Base-by-base conservation (phyloP, 1,140 invertebrate species). In the Aethina tumida region DNA sequence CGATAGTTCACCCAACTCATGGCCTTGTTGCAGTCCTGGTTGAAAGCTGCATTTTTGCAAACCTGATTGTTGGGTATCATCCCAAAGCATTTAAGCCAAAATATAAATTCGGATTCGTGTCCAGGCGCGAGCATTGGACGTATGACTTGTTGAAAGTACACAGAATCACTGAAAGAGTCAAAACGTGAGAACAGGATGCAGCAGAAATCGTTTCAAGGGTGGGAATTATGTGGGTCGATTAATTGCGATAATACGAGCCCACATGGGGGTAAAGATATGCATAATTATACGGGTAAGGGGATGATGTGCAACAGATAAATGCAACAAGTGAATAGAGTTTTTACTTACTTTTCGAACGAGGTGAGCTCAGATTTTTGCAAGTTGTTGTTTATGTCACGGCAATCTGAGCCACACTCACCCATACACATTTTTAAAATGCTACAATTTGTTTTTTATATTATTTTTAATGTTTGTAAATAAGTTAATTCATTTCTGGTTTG, bases 81-180 rank as follows among this genome's bases (percentile, higher is more conserved):
- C 20, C 62, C 64, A 44, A 62, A 60, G 45, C 66, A 63, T 50
- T 64, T 65, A 9, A 69, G 36, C 66, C 65, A 69, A 21, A 55
- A 47, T 14, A 63, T 63, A 18, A 69, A 49, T 52, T 69, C 67
- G 21, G 64, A 64, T 47, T 70, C 67, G 19, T 68, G 66, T 4
- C 67, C 68, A 22, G 62, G 50, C 37, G 63, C 60, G 9, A 70
- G 43, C 58, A 68, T 66, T 32, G 63, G 63, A 28, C 59, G 59
- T 4, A 69, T 59, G 4, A 64, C 59, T 21, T 64, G 40, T 34
- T 68, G 64, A 33, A 64, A 69, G 27, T 60, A 63, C 10, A 64
- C 66, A 7, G 40, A 44, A 39, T 35, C 42, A 33, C 53, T 58
- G 37, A 39, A 52, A 49, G 9, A 13, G 2, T 13, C 13, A 9